Evolutionary conservation across 2,888 invertebrate genomes (phyloP).

Genomic region (Nemotelus pantherinus): DNA sequence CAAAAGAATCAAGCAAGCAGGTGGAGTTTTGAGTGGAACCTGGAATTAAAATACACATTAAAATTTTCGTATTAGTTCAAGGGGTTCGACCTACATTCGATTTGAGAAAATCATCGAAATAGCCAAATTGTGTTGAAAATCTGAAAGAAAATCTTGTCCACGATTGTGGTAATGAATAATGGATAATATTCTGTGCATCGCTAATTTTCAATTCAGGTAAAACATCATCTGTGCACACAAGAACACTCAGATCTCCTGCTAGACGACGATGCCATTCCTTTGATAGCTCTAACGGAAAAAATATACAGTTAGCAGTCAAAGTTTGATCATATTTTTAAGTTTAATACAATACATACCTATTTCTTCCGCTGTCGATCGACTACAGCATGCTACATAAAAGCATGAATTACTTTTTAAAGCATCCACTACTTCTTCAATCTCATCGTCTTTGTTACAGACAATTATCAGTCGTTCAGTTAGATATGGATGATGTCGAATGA

Average conservation of each 20-base stretch:
- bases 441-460: slow-evolving; percentile 70
- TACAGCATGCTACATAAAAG: slow-evolving; percentile 30
- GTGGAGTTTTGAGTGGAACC: slow-evolving; percentile 53
- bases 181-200: slow-evolving; percentile 74
- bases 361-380: slow-evolving; percentile 44
- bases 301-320: neutral
- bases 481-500: slow-evolving; percentile 65
- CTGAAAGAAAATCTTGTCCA: slow-evolving; percentile 77
- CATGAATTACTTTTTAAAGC: slow-evolving; percentile 53
- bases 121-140: slow-evolving; percentile 73
- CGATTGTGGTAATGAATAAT: slow-evolving; percentile 74
- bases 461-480: slow-evolving; percentile 69
- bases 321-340: neutral
- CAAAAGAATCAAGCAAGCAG: slow-evolving; percentile 67
- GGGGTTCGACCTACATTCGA: slow-evolving; percentile 46
- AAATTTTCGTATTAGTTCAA: slow-evolving; percentile 42
- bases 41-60: slow-evolving; percentile 61
- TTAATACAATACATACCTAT: slow-evolving; percentile 40
- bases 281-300: slow-evolving; percentile 36
- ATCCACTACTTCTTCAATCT: slow-evolving; percentile 65
- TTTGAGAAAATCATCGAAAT: slow-evolving; percentile 64
- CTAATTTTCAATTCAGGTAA: slow-evolving; percentile 72
- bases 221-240: slow-evolving; percentile 77
- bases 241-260: slow-evolving; percentile 60
- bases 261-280: slow-evolving; percentile 40